Base-by-base conservation (phyloP, 2,888 invertebrate species). In the Diplolepis rosae region DNA sequence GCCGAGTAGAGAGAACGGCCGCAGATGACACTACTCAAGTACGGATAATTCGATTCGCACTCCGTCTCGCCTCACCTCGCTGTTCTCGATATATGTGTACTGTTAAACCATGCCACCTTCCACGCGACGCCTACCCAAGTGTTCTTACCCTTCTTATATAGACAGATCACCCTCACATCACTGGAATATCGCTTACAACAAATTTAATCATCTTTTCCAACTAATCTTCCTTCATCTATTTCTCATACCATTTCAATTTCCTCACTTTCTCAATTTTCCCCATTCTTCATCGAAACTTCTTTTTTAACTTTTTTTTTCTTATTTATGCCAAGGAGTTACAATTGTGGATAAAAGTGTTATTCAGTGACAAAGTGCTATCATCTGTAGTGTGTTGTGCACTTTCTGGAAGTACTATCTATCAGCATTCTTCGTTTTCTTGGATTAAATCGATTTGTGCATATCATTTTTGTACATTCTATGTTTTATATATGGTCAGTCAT, bases 1-100 rank as follows among this genome's bases (percentile, higher is more conserved):
- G 81, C 84, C 83, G 84, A 86, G 84, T 39, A 35, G 61, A 42
- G 61, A 61, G 61, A 61, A 82, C 85, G 87, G 82, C 80, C 82
- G 83, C 84, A 66, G 72, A 74, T 70, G 70, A 72, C 71, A 69
- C 70, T 56, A 66, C 66, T 56, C 50, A 66, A 61, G 61, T 39
- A 61, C 61, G 61, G 61, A 61, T 61, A 61, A 61, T 35, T 61
- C 61, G 61, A 61, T 61, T 61, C 39, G 28, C 35, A 50, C 69
- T 50, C 71, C 39, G 32, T 54, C 66, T 18, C 30, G 30, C 35
- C 32, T 35, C 51, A 11, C 35, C 32, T 35, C 51, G 18, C 15
- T 45, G 45, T 30, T 42, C 51, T 35, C 48, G 39, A 65, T 51
- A 69, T 42, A 69, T 69, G 69, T 69, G 69, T 65, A 27, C 68